Evolutionary conservation across 2,113 vertebrate species (phyloP).

Genomic region (Chroicocephalus ridibundus): DNA sequence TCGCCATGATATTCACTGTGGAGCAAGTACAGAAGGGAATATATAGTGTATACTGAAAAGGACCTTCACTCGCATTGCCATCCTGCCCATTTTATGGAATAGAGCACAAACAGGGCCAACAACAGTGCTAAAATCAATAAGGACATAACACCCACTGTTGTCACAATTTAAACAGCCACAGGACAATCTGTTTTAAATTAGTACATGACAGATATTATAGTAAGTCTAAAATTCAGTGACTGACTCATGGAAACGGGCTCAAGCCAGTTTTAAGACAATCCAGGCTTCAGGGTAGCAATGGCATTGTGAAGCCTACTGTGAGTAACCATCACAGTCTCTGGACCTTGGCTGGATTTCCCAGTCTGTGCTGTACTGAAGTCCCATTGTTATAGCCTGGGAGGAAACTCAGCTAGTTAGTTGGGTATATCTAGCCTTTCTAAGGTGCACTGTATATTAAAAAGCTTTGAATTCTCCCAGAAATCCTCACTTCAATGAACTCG

Average conservation of each 20-base stretch:
- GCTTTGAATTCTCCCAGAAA: neutral
- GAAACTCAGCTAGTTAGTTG: neutral
- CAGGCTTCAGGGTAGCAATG: neutral
- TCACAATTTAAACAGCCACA: neutral
- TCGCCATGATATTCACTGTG: neutral
- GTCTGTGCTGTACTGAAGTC: neutral
- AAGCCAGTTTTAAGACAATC: neutral
- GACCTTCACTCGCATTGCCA: neutral
- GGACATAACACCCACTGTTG: neutral
- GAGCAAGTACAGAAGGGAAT: neutral
- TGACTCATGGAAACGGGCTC: neutral
- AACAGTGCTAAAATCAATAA: neutral
- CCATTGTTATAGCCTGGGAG: neutral
- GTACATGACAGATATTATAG: neutral
- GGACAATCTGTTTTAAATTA: conserved; percentile 3
- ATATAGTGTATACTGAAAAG: neutral
- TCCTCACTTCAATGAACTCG: neutral
- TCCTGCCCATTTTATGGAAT: neutral
- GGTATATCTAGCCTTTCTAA: neutral
- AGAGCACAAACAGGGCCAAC: neutral
- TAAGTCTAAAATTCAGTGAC: neutral
- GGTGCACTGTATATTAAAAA: neutral
- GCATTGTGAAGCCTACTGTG: neutral
- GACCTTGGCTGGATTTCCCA: neutral
- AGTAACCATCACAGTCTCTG: neutral